These are phyloP conservation scores for Spinus olivaceus DNA, from an alignment of 2,797 vertebrate species.

Conservation along the genomic window DNA sequence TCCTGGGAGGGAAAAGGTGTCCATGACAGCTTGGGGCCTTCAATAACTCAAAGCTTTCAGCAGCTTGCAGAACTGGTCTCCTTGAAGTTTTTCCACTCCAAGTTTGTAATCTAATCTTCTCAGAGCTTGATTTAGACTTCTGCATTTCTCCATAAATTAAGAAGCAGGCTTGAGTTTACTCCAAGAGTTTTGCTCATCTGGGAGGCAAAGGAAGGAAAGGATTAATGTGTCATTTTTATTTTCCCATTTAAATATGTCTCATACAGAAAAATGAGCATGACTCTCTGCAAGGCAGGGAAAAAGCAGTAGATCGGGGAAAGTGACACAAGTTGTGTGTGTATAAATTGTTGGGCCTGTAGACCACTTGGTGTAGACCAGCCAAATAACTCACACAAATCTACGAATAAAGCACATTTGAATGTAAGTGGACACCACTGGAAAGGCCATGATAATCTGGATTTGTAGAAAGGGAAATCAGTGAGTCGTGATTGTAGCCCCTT, in stretches of 20 bases:
- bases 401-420: background rate
- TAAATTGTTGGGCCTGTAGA: background rate
- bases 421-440: background rate
- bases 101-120: background rate
- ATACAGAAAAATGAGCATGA: background rate
- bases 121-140: background rate
- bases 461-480: background rate
- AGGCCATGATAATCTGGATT: too few species aligned
- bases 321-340: background rate
- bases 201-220: slow-evolving; percentile 49
- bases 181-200: slow-evolving; percentile 9
- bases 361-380: background rate
- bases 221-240: slow-evolving; percentile 53
- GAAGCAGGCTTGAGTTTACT: background rate
- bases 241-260: slow-evolving; percentile 20
- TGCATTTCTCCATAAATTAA: slow-evolving; percentile 36
- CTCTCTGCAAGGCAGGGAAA: background rate
- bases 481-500: background rate
- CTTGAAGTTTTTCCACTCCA: background rate
- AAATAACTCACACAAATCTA: background rate
- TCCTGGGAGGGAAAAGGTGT: background rate
- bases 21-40: accelerated
- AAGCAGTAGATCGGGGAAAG: background rate
- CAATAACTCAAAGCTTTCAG: background rate
- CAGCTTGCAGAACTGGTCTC: background rate